Percentiles rank a stretch among this genome's conserved stretches.
Evolutionary conservation across 2,888 invertebrate genomes (phyloP).

Genomic region (Mystacides longicornis): DNA sequence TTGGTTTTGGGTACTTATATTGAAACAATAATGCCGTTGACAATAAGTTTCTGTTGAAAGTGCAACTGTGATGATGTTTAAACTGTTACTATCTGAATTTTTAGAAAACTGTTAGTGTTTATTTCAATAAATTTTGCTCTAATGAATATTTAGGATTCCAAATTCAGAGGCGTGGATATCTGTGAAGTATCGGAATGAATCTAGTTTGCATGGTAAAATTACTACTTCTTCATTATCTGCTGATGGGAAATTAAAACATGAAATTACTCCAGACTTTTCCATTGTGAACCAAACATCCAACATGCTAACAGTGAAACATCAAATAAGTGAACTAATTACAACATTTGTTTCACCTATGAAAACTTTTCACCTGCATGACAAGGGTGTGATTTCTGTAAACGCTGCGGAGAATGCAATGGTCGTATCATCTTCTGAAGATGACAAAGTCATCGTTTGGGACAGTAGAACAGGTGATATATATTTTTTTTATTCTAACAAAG

Average conservation of each 20-base stretch:
- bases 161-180: conserved; percentile 47
- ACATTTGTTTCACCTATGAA: conserved; percentile 48
- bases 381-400: conserved; percentile 51
- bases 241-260: conserved; percentile 42
- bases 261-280: conserved; percentile 38
- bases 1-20: no score
- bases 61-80: no score
- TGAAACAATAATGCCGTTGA: no score
- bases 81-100: background rate
- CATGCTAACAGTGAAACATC: conserved; percentile 42
- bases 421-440: conserved; percentile 53
- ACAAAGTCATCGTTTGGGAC: conserved; percentile 57
- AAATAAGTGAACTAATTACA: conserved; percentile 38
- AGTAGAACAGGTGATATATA: conserved; percentile 51
- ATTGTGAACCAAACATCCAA: conserved; percentile 39
- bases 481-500: no score
- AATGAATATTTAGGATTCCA: conserved; percentile 39
- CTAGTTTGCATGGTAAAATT: conserved; percentile 40
- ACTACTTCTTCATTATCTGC: conserved; percentile 33
- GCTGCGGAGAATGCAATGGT: conserved; percentile 54
- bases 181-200: conserved; percentile 40
- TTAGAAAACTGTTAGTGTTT: background rate
- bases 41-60: no score
- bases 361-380: conserved; percentile 41
- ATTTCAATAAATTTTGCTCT: no score